Evolutionary conservation across 2,113 vertebrate genomes (phyloP).

Genomic region (Murina feae): DNA sequence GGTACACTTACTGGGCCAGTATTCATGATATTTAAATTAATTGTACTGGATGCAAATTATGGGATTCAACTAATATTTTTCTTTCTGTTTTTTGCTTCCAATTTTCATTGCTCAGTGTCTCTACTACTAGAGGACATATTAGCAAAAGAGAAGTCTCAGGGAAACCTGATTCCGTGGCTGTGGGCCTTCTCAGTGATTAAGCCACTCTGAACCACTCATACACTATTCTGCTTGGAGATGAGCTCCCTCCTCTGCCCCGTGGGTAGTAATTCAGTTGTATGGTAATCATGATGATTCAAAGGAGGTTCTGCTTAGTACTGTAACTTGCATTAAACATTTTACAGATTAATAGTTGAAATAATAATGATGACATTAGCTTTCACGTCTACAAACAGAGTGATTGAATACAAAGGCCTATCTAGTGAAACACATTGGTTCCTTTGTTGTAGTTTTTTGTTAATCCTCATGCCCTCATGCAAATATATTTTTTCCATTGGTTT

Average conservation of each 20-base stretch:
- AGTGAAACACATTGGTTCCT: background rate
- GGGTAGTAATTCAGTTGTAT: background rate
- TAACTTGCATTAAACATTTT: background rate
- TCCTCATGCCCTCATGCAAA: no score
- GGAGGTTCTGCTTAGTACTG: background rate
- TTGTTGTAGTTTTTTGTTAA: no score
- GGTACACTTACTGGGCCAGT: background rate
- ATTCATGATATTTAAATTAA: background rate
- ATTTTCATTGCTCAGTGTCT: background rate
- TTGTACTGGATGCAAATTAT: background rate
- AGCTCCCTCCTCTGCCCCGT: background rate
- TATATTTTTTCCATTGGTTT: no score
- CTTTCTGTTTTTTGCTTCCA: background rate
- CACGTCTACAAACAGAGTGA: background rate
- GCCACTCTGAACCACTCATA: background rate
- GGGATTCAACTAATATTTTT: background rate
- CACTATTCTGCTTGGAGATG: background rate
- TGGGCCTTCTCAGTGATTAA: background rate
- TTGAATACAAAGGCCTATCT: background rate
- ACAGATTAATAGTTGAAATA: slow-evolving; percentile 3
- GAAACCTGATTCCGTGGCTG: background rate
- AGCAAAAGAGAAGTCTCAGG: background rate
- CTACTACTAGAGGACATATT: background rate
- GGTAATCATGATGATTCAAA: background rate
- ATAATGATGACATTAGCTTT: background rate